Percentiles rank a stretch among this genome's conserved stretches.
phyloP scores from a whole-genome alignment of 2,888 invertebrate genomes.

The Bembecia ichneumoniformis region DNA sequence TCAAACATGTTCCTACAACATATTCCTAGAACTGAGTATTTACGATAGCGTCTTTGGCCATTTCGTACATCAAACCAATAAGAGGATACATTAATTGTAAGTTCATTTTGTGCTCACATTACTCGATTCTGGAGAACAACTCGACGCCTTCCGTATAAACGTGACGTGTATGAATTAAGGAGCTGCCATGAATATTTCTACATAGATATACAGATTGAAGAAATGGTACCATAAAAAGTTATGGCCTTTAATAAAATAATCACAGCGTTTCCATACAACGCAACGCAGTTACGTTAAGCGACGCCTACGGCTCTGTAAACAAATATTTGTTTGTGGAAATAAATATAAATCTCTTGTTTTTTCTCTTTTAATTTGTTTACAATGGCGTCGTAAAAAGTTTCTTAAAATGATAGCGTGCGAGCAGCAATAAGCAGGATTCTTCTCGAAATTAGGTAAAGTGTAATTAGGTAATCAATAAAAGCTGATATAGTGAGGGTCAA shows the following conservation, averaged over 20 bases:
- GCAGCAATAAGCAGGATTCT: too few relatives aligned
- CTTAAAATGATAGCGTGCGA: too few relatives aligned
- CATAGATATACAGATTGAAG: constrained; percentile 19
- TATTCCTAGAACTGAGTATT: too few relatives aligned
- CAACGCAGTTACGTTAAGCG: not conserved
- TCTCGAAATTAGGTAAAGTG: too few relatives aligned
- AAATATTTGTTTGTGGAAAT: not conserved
- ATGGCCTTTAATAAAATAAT: not conserved
- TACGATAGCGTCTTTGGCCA: too few relatives aligned
- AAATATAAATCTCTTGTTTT: not conserved
- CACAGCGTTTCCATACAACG: not conserved
- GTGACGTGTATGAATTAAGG: constrained; percentile 66
- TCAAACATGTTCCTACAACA: too few relatives aligned
- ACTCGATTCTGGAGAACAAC: constrained; percentile 44
- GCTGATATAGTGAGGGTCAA: too few relatives aligned
- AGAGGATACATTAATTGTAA: constrained; percentile 37
- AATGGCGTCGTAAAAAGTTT: not conserved
- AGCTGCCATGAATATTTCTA: constrained; percentile 32
- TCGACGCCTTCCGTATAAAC: constrained; percentile 45
- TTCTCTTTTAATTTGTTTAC: not conserved
- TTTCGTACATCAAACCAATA: constrained; percentile 6
- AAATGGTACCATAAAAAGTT: constrained; percentile 14
- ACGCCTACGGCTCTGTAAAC: not conserved
- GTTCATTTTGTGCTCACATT: constrained; percentile 37
- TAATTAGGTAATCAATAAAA: too few relatives aligned